Conservation (phyloP, 1,140 invertebrate species). For the Campodea augens region DNA sequence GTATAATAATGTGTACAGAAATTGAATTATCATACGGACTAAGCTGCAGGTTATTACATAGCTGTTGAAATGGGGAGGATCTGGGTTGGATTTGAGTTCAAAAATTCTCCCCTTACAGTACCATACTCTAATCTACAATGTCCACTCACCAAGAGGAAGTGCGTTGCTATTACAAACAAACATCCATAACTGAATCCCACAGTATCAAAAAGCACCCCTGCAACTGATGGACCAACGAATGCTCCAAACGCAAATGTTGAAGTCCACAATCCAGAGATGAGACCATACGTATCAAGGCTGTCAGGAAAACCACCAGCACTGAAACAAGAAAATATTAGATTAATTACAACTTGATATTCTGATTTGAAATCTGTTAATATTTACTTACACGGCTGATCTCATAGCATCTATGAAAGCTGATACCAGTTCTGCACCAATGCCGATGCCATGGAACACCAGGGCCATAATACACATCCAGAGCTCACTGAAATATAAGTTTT, state of each 20-base stretch:
- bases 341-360: too few species aligned
- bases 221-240: constrained; percentile 58
- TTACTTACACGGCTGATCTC: constrained; percentile 44
- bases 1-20: too few species aligned
- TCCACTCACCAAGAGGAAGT: constrained; percentile 45
- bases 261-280: constrained; percentile 68
- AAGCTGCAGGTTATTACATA: too few species aligned
- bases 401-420: constrained; percentile 63
- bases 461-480: constrained; percentile 46
- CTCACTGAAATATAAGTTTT: constrained; percentile 27
- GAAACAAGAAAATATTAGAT: constrained; percentile 16
- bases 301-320: constrained; percentile 53
- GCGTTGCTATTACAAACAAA: constrained; percentile 45
- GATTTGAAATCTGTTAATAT: too few species aligned
- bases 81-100: too few species aligned
- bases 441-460: constrained; percentile 52
- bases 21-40: too few species aligned
- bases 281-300: constrained; percentile 58
- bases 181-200: constrained; percentile 49
- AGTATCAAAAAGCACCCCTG: constrained; percentile 50
- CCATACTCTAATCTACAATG: too few species aligned
- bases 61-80: too few species aligned
- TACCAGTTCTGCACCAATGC: constrained; percentile 59
- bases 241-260: constrained; percentile 68
- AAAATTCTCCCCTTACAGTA: too few species aligned